Base-by-base conservation (phyloP, 2,113 vertebrate species). In the Pelecanus crispus region DNA sequence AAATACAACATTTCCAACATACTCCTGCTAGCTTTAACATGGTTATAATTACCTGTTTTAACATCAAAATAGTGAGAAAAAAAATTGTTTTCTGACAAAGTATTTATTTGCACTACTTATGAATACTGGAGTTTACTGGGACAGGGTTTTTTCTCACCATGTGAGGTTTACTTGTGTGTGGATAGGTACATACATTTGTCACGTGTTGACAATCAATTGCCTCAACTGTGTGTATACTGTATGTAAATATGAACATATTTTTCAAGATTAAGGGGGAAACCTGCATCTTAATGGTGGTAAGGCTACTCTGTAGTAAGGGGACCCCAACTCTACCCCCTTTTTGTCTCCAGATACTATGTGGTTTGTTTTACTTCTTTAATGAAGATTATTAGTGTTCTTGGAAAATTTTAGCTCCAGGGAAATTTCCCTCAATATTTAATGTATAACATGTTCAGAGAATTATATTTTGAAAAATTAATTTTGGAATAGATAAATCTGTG, bases 91-190 rank as follows among this genome's bases (percentile, higher is more conserved):
- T 97, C 73, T 92, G 81, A 92, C 18, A 71, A 53, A 88, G 52
- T 93, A 74, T 96, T 97, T 96, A 96, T 97, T 98, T 98, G 97
- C 96, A 97, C 96, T 98, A 97, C 94, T 92, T 97, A 87, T 42
- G 84, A 97, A 85, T 97, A 97, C 96, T 97, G 95, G 97, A 96
- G 95, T 96, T 97, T 94, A 97, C 96, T 88, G 88, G 88, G 61
- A 94, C 80, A 87, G 93, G 94, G 93, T 95, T 95, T 92, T 95
- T 92, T 96, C 96, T 97, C 88, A 95, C 84, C 95, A 92, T 91
- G 92, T 97, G 92, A 95, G 93, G 94, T 98, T 96, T 95, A 89
- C 86, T 90, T 97, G 92, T 97, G 65, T 96, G 89, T 97, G 90
- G 88, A 79, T 95, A 95, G 88, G 93, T 98, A 92, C 92, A 93